These are phyloP conservation scores for Fregata magnificens DNA, from an alignment of 2,113 vertebrate species.

Conservation along the genomic window DNA sequence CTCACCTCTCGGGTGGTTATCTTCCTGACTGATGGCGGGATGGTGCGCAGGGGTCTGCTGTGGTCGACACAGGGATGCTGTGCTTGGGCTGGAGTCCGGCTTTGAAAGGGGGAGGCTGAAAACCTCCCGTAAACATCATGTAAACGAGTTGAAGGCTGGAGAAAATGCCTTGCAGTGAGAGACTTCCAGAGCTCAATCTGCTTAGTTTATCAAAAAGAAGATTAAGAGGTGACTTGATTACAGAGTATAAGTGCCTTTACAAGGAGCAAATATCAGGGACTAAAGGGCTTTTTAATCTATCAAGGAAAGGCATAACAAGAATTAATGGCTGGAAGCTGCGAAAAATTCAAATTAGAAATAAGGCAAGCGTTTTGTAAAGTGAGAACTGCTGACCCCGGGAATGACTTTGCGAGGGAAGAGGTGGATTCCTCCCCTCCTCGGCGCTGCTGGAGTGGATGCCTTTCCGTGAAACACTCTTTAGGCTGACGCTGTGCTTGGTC, in stretches of 20 bases:
- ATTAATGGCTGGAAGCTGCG: constrained; percentile 65
- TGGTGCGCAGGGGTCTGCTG: not conserved
- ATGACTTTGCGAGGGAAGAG: constrained; percentile 25
- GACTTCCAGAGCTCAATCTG: constrained; percentile 61
- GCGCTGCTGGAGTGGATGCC: not conserved
- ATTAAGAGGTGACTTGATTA: constrained; percentile 72
- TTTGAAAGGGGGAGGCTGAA: not conserved
- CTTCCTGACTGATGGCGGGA: not conserved
- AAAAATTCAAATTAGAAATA: constrained; percentile 67
- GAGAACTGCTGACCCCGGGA: constrained; percentile 52
- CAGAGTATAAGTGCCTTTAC: constrained; percentile 66
- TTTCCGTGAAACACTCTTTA: not conserved
- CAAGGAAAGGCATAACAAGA: constrained; percentile 60
- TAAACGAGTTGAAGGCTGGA: constrained; percentile 47
- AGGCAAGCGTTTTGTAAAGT: constrained; percentile 42
- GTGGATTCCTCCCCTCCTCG: not conserved
- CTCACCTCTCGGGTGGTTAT: not conserved
- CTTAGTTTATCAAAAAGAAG: constrained; percentile 71
- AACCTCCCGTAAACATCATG: constrained; percentile 42
- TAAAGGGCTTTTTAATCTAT: constrained; percentile 69
- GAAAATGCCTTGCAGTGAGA: constrained; percentile 62
- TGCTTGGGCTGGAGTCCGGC: not conserved
- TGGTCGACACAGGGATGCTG: rapidly evolving
- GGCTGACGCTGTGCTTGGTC: not conserved
- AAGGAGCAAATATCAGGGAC: constrained; percentile 64